Conservation (phyloP, 2,888 invertebrate genomes). For the Lissocephala sabroskyi region DNA sequence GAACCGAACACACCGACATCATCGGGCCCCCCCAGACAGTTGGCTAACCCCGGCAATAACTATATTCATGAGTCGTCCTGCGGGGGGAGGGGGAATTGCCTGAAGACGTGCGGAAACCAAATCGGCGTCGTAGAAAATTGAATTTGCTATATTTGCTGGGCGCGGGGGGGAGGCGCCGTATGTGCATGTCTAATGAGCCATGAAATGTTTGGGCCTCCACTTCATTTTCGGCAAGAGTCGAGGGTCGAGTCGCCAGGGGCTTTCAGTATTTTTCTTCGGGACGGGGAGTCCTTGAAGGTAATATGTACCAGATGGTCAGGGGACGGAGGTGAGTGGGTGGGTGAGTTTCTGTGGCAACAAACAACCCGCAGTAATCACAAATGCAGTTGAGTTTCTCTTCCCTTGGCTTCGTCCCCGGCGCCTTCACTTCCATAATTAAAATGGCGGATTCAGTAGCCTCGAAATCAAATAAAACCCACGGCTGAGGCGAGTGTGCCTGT, state of each 20-base stretch:
- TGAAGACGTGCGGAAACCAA: conserved; percentile 62
- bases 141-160: conserved; percentile 43
- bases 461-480: conserved; percentile 58
- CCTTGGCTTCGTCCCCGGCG: no score
- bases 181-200: conserved; percentile 61
- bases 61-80: conserved; percentile 46
- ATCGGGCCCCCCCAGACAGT: conserved; percentile 14
- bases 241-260: neutral
- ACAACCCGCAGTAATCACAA: neutral
- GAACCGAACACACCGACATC: conserved; percentile 22
- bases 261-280: conserved; percentile 17
- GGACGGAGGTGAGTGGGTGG: no score
- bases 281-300: conserved; percentile 24
- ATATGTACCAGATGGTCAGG: conserved; percentile 51
- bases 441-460: conserved; percentile 28
- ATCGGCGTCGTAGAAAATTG: conserved; percentile 62
- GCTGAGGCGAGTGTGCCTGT: neutral
- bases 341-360: neutral
- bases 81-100: conserved; percentile 19
- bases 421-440: conserved; percentile 41
- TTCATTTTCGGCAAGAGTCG: neutral
- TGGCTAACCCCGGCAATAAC: conserved; percentile 34
- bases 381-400: no score
- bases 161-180: conserved; percentile 47
- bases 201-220: conserved; percentile 38